Conservation (phyloP, 2,113 vertebrate genomes). For the Lonchura striata region DNA sequence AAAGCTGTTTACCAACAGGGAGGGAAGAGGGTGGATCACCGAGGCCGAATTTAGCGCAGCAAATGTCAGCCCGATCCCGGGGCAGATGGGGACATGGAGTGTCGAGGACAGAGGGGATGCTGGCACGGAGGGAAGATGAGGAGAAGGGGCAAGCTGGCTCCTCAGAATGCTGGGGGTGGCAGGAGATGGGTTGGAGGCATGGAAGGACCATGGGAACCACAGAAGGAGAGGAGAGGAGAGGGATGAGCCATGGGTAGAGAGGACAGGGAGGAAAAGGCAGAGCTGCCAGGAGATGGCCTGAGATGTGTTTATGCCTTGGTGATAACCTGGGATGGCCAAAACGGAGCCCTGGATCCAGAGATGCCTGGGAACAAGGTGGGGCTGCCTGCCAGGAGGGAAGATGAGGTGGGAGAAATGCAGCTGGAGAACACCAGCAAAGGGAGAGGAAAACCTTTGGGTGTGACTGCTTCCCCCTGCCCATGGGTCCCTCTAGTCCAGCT, state of each 20-base stretch:
- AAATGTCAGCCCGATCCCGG: neutral
- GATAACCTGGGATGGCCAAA: neutral
- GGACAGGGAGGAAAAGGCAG: neutral
- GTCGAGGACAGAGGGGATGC: neutral
- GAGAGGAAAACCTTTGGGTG: neutral
- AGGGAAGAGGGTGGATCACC: neutral
- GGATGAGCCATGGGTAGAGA: neutral
- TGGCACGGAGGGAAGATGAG: neutral
- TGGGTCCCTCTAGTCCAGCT: neutral
- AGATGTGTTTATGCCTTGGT: neutral
- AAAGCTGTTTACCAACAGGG: neutral
- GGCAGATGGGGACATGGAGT: neutral
- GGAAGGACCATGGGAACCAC: neutral
- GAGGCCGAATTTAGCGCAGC: neutral
- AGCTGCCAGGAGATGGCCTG: neutral
- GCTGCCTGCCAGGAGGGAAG: neutral
- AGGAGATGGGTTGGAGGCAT: neutral
- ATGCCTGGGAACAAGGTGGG: too few relatives aligned
- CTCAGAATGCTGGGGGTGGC: neutral
- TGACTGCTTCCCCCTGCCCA: neutral
- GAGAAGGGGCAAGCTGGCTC: neutral
- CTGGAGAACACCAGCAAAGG: fast-evolving
- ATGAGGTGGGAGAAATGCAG: neutral
- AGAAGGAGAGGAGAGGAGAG: neutral
- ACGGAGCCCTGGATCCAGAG: fast-evolving